phyloP scores from a whole-genome alignment of 2,797 vertebrate genomes.

The Phaenicophaeus curvirostris region DNA sequence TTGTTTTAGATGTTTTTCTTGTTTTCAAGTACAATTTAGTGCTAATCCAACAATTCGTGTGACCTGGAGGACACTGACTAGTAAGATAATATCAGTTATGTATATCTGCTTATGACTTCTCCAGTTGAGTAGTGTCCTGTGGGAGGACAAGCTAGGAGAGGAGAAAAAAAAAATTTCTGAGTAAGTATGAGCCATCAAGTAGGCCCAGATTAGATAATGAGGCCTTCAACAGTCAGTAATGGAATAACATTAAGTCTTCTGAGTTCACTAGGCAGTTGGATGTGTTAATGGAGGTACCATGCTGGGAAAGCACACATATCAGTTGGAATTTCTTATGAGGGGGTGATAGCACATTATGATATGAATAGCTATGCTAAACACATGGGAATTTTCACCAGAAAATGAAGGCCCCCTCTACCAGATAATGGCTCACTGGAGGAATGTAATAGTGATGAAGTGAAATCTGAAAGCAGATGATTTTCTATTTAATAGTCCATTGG shows the following conservation, averaged over 20 bases:
- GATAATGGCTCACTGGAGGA: conserved; percentile 71
- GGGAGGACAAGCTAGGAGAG: neutral
- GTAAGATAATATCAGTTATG: conserved; percentile 18
- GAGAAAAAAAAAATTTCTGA: neutral
- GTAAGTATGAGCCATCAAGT: conserved; percentile 30
- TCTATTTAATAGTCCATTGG: conserved; percentile 91
- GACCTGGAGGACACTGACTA: conserved; percentile 2
- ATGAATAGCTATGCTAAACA: conserved; percentile 78
- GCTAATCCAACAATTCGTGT: neutral
- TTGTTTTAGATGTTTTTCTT: neutral
- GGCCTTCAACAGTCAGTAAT: conserved; percentile 65
- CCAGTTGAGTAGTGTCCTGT: neutral
- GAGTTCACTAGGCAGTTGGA: conserved; percentile 72
- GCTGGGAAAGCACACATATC: conserved; percentile 76
- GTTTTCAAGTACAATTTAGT: neutral
- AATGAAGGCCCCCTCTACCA: conserved; percentile 68
- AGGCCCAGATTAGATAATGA: conserved; percentile 70
- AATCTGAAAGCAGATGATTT: conserved; percentile 89
- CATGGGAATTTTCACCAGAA: conserved; percentile 65
- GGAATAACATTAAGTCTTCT: conserved; percentile 73
- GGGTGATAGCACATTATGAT: conserved; percentile 75
- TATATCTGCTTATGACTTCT: conserved; percentile 19
- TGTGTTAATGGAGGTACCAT: conserved; percentile 74
- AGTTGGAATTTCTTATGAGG: conserved; percentile 68
- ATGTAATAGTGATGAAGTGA: conserved; percentile 84